Base-by-base conservation (phyloP, 2,797 vertebrate genomes). In the Sebastes diploproa region DNA sequence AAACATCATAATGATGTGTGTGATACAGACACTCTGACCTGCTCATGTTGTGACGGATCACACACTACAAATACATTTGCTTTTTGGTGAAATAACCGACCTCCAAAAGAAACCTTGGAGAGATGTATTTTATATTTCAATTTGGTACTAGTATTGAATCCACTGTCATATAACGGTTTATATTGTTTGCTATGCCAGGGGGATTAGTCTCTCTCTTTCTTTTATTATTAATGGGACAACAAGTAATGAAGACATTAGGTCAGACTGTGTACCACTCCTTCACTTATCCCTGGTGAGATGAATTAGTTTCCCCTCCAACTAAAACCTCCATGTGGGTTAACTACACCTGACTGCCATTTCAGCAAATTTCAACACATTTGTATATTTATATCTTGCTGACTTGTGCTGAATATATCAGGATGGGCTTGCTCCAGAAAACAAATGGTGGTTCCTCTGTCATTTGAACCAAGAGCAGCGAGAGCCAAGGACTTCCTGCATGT, bases 291-390 rank as follows among this genome's bases (percentile, higher is more conserved):
- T 59, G 77, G 62, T 62, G 67, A 89, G 82, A 80, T 80, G 23
- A 77, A 86, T 87, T 77, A 23, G 55, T 81, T 85, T 80, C 34
- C 8, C 38, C 72, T 70, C 89, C 75, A 68, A 75, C 27, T 80
- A 68, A 76, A 85, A 81, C 22, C 68, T 86, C 75, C 74, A 89
- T 85, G 73, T 82, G 86, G 86, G 88, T 89, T 88, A 81, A 76
- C 29, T 76, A 67, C 62, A 77, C 75, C 80, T 82, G 75, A 85
- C 74, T 91, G 86, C 86, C 62, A 73, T 86, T 89, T 92, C 90
- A 92, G 91, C 90, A 88, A 20, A 83, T 61, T 66, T 70, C 29
- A 75, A 66, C 81, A 72, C 65, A 66, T 88, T 86, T 91, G 62
- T 90, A 75, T 89, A 78, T 89, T 82, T 74, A 70, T 77, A 78